Base-by-base conservation (phyloP, 2,888 invertebrate genomes). In the Urechis unicinctus region DNA sequence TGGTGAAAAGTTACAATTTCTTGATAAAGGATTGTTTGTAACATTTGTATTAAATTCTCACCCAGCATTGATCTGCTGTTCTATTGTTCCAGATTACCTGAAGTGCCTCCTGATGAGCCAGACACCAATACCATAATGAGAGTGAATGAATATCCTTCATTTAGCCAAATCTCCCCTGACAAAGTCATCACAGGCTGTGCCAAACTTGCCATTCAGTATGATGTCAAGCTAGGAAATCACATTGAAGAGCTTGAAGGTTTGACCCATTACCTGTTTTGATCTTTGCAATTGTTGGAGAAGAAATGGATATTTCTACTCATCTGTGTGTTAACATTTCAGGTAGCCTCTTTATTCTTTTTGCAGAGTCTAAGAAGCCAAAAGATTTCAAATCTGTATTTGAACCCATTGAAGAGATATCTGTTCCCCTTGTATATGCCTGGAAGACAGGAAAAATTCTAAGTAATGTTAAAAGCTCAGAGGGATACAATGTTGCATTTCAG, bases 401-500 rank as follows among this genome's bases (percentile, higher is more conserved):
- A 47, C 68, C 69, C 3, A 62, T 74, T 22, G 74, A 95, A 72
- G 83, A 83, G 65, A 74, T 86, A 1, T 85, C 86, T 31, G 82
- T 83, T 1, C 86, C 88, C 9, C 77, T 95, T 49, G 88, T 90
- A 71, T 84, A 86, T 50, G 89, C 89, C 2, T 92, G 91, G 90
- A 89, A 90, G 9, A 83, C 91, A 66, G 86, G 91, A 0, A 92
- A 91, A 77, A 85, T 88, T 2, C 77, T 94, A 13, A 91, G 88
- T 71, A 79, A 89, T 50, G 88, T 89, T 3, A 88, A 89, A 69
- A 86, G 86, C 4, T 56, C 60, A n/a, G 61, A 68, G 21, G 66
- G 61, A 5, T 69, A 66, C 55, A 61, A 66, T 25, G 53, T 64
- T 26, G 67, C 72, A 26, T 72, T 72, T 61, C 56, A 67, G 43